Evolutionary conservation across 2,797 vertebrate species (phyloP), one percentile per base, ranked within the genome.

Genomic region (Pseudomugil tenellus): DNA sequence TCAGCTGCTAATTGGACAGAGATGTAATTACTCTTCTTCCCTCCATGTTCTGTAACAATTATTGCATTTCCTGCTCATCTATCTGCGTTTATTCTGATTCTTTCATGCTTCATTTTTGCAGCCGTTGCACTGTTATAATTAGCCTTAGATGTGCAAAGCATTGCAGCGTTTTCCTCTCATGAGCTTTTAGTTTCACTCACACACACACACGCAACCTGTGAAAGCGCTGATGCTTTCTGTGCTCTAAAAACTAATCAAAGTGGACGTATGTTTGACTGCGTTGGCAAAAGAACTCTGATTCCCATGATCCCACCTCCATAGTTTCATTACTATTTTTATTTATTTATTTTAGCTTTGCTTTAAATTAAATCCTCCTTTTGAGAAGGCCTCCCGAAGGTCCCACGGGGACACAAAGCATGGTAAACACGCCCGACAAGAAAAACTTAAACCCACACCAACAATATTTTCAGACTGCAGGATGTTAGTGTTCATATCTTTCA

Each of bases 101-200:
- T 81, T 83, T 80, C 88, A 83, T 78, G 81, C 86, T 83, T 72
- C 57, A 61, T 83, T 80, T 85, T 37, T 89, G 86, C 83, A 70
- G 75, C 10, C 2, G 66, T 79, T 84, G 85, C 86, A 75, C 10
- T 64, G 72, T 87, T 89, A 81, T 89, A 93, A 91, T 93, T 87
- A 89, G 71, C 75, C 75, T 37, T 78, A 91, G 80, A 77, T 76
- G 82, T 13, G 56, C 67, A 67, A 72, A 74, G 69, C 76, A 74
- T 79, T 25, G 10, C 19, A 0, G 55, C 59, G 32, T 68, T 73
- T 69, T 49, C 70, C 81, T 75, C 85, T 74, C 29, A 72, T 81
- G 80, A 83, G 84, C 84, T 28, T 74, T 84, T 85, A 72, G 59
- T 58, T 58, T 60, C 51, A 31, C 0, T 25, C 12, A n/a, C 43